Evolutionary conservation across 2,888 invertebrate species (phyloP).

Genomic region (Ecdyonurus torrentis): DNA sequence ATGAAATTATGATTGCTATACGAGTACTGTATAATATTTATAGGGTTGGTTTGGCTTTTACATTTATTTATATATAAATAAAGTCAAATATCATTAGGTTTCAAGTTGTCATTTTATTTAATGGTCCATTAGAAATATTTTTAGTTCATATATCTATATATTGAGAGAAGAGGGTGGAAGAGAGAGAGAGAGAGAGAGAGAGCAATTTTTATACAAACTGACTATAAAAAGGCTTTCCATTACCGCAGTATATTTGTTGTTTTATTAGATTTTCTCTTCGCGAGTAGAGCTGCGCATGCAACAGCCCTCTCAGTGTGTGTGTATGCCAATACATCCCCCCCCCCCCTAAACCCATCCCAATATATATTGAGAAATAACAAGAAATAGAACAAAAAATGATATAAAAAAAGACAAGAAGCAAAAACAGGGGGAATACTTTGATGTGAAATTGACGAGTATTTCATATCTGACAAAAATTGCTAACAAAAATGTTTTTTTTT

Average conservation of each 20-base stretch:
- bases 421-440: too few relatives aligned
- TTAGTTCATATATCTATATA: not conserved
- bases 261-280: not conserved
- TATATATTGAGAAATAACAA: not conserved
- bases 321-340: not conserved
- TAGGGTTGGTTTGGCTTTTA: too few relatives aligned
- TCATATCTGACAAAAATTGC: too few relatives aligned
- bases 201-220: not conserved
- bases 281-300: not conserved
- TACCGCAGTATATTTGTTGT: not conserved
- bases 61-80: too few relatives aligned
- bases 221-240: not conserved
- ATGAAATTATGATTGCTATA: too few relatives aligned
- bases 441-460: too few relatives aligned
- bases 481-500: too few relatives aligned
- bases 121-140: not conserved
- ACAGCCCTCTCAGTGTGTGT: too few relatives aligned
- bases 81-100: not conserved
- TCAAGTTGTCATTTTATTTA: not conserved
- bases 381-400: not conserved
- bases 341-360: not conserved
- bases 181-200: not conserved
- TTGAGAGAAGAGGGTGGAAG: not conserved
- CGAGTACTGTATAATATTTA: too few relatives aligned
- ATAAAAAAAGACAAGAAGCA: too few relatives aligned